Conservation (phyloP, 2,797 vertebrate species). For the Schizopygopsis pylzovi region DNA sequence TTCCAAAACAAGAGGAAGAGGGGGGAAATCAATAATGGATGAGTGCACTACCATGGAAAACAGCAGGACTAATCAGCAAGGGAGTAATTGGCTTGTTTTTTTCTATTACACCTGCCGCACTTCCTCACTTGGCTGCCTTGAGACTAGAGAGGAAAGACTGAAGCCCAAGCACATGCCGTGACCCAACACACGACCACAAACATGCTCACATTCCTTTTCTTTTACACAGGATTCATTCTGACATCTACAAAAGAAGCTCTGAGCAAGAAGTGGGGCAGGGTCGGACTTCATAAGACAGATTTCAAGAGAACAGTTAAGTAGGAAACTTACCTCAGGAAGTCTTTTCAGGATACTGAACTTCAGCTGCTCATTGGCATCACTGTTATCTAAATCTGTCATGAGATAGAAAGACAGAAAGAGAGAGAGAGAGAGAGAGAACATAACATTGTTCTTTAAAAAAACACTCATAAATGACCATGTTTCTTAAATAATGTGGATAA, state of each 20-base stretch:
- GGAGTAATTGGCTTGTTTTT: conserved; percentile 3
- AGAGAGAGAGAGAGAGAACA: not conserved
- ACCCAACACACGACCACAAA: not conserved
- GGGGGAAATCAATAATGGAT: not conserved
- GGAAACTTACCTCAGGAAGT: conserved; percentile 85
- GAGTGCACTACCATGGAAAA: conserved; percentile 6
- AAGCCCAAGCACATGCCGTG: conserved; percentile 4
- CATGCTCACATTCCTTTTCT: conserved; percentile 32
- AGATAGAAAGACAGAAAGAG: not conserved
- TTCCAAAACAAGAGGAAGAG: conserved; percentile 5
- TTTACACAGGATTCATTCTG: not conserved
- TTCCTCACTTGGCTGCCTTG: conserved; percentile 13
- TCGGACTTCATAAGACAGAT: not conserved
- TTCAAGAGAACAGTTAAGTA: not conserved
- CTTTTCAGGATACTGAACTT: conserved; percentile 89
- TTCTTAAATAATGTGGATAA: not conserved
- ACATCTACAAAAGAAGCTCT: not conserved
- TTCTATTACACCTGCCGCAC: conserved; percentile 8
- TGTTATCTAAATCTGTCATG: conserved; percentile 81
- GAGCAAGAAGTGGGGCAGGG: not conserved
- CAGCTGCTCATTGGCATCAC: conserved; percentile 84
- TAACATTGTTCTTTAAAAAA: not conserved
- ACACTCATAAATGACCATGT: not conserved
- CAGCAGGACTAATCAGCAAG: not conserved
- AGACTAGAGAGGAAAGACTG: conserved; percentile 2